A percentile compares a stretch with the other conserved stretches of the same genome.
Conservation (phyloP, 2,113 vertebrate genomes). For the Caracal caracal region DNA sequence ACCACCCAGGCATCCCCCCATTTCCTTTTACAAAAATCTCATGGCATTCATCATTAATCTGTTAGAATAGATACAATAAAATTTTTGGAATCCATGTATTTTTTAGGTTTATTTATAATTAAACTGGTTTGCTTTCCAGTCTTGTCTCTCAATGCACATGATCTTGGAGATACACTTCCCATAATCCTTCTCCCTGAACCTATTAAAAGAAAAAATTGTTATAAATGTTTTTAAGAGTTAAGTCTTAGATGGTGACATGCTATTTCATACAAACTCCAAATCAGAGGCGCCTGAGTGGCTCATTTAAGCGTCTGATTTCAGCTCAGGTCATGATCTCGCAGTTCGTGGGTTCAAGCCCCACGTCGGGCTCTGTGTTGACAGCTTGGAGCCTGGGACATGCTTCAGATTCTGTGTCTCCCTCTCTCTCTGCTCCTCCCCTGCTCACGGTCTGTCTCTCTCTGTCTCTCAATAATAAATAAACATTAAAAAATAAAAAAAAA, state of each 20-base stretch:
- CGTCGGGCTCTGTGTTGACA: no score
- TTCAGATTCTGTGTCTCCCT: no score
- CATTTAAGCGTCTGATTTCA: no score
- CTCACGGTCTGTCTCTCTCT: no score
- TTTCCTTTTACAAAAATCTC: constrained; percentile 60
- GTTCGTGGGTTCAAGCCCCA: no score
- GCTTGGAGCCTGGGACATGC: no score
- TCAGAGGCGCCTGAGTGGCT: no score
- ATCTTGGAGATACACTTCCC: background rate
- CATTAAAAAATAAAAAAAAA: no score
- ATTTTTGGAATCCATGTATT: background rate
- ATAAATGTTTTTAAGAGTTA: background rate
- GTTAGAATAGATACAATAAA: background rate
- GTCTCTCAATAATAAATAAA: no score
- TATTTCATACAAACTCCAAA: background rate
- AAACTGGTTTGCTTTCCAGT: background rate
- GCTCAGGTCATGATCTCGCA: no score
- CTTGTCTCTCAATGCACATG: background rate
- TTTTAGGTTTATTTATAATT: background rate
- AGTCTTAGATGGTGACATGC: background rate
- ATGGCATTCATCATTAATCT: constrained; percentile 42
- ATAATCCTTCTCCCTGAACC: background rate
- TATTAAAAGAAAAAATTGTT: background rate
- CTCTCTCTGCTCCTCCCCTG: no score
- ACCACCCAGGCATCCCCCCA: background rate